Conservation (phyloP, 2,797 vertebrate species). For the Peromyscus aztecus region DNA sequence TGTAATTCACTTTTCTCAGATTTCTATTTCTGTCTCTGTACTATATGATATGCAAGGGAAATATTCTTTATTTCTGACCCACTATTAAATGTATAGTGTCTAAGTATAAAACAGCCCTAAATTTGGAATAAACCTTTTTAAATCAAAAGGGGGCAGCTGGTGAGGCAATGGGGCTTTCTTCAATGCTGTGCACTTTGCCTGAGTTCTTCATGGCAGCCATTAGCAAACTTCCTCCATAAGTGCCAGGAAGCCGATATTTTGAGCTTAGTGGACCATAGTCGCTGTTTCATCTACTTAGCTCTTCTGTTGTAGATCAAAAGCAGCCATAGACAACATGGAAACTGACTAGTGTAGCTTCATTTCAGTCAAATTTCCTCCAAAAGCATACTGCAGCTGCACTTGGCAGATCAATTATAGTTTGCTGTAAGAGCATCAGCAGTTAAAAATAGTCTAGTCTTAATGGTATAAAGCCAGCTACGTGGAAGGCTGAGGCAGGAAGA, state of each 20-base stretch:
- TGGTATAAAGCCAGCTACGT: background rate
- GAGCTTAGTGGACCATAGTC: background rate
- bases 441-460: constrained; percentile 41
- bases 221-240: constrained; percentile 19
- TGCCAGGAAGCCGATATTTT: constrained; percentile 14
- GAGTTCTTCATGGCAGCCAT: constrained; percentile 8
- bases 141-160: constrained; percentile 24
- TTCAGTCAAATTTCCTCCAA: background rate
- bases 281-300: background rate
- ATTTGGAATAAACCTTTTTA: constrained; percentile 58
- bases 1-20: constrained; percentile 48
- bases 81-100: constrained; percentile 12
- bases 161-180: constrained; percentile 42
- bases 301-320: background rate
- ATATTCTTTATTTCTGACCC: constrained; percentile 43
- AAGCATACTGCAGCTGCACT: constrained; percentile 24
- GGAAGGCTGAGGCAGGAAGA: background rate
- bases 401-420: background rate
- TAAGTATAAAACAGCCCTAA: constrained; percentile 56
- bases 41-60: constrained; percentile 26
- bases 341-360: background rate
- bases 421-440: constrained; percentile 40
- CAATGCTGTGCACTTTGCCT: constrained; percentile 3
- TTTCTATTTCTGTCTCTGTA: background rate
- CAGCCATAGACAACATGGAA: background rate